Percentiles rank a stretch among this genome's conserved stretches.
phyloP scores from a whole-genome alignment of 2,888 invertebrate species.

The Oegoconia quadripuncta region DNA sequence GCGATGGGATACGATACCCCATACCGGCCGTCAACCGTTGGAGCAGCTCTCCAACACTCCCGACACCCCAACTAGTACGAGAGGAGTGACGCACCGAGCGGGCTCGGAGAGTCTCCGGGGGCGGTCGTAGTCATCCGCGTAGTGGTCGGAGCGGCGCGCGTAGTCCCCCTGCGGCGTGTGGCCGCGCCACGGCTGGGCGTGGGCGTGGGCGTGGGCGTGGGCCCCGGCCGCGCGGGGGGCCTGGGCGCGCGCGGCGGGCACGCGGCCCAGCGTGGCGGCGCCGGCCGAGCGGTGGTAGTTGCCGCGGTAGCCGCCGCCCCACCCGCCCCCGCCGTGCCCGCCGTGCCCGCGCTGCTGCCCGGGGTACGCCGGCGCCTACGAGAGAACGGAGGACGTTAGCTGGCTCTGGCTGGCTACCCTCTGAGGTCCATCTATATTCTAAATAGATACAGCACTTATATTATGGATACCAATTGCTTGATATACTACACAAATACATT shows the following conservation, averaged over 20 bases:
- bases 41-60: too few species aligned
- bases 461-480: too few species aligned
- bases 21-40: slow-evolving; percentile 18
- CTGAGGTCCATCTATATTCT: too few species aligned
- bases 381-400: too few species aligned
- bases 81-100: too few species aligned
- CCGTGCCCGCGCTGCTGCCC: slow-evolving; percentile 74
- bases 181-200: slow-evolving; percentile 16
- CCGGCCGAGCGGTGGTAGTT: slow-evolving; percentile 32
- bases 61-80: too few species aligned
- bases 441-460: too few species aligned
- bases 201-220: slow-evolving; percentile 10
- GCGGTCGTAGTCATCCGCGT: slow-evolving; percentile 38
- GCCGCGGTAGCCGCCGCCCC: slow-evolving; percentile 63
- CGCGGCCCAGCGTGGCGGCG: slow-evolving; percentile 32
- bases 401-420: too few species aligned
- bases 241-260: slow-evolving; percentile 35
- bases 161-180: slow-evolving; percentile 24
- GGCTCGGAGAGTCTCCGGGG: slow-evolving; percentile 39
- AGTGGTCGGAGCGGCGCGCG: slow-evolving; percentile 37
- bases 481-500: too few species aligned
- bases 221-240: slow-evolving; percentile 56
- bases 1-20: too few species aligned
- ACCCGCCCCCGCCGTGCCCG: slow-evolving; percentile 67
- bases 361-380: slow-evolving; percentile 82